A percentile compares a stretch with the other conserved stretches of the same genome.
Conservation (phyloP, 2,797 vertebrate genomes). For the Oryzias sinensis region DNA sequence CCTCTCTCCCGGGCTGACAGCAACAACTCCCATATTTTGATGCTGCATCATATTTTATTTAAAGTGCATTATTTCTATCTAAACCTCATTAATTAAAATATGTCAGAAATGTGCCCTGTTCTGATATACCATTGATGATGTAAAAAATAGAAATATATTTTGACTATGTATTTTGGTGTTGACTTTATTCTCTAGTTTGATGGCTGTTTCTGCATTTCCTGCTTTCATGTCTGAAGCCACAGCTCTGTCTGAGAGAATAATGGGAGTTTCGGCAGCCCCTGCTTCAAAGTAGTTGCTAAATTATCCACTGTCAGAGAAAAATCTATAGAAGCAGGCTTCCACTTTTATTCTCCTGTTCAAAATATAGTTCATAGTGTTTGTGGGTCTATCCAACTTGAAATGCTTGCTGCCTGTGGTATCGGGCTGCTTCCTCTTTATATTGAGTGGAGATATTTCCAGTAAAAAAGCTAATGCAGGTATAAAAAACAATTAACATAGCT, state of each 20-base stretch:
- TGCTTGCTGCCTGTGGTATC: too few relatives aligned
- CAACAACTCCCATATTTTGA: conserved; percentile 5
- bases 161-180: background rate
- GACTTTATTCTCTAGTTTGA: background rate
- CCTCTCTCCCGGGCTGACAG: conserved; percentile 1
- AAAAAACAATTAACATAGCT: too few relatives aligned
- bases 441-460: too few relatives aligned
- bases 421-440: too few relatives aligned
- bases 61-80: conserved; percentile 6
- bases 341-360: too few relatives aligned
- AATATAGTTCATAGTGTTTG: too few relatives aligned
- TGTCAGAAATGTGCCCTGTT: conserved; percentile 1
- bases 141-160: background rate
- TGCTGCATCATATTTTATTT: conserved; percentile 1
- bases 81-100: background rate
- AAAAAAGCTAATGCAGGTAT: too few relatives aligned
- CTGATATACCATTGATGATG: too few relatives aligned
- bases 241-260: background rate
- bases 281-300: conserved; percentile 17
- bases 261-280: background rate
- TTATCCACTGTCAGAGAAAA: background rate
- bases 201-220: background rate
- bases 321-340: too few relatives aligned
- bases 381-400: too few relatives aligned
- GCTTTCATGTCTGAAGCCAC: background rate